Conservation (phyloP, 2,888 invertebrate genomes). For the Metacarcinus magister region DNA sequence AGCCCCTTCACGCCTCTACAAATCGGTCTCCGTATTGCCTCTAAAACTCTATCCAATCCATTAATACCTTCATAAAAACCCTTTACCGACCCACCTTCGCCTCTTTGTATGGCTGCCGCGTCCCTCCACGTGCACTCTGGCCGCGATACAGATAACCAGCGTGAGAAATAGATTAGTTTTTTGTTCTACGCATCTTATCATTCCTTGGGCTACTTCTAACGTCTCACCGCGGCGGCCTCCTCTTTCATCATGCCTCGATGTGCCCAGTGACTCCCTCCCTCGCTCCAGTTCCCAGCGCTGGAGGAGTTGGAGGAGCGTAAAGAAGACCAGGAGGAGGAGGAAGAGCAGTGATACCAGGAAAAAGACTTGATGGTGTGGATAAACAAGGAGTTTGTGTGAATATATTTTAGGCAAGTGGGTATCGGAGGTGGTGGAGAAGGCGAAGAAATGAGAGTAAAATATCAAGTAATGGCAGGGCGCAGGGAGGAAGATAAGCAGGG, state of each 20-base stretch:
- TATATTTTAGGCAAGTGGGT: background rate
- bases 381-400: background rate
- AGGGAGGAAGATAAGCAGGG: background rate
- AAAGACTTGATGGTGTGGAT: background rate
- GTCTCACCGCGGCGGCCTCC: background rate
- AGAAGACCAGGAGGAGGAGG: background rate
- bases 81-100: background rate
- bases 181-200: background rate
- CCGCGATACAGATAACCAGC: background rate
- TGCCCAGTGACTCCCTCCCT: background rate
- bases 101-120: background rate
- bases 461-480: background rate
- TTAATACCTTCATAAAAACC: constrained; percentile 14
- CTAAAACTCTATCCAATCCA: constrained; percentile 21
- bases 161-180: background rate
- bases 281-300: background rate
- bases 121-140: background rate
- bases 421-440: background rate
- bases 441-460: background rate
- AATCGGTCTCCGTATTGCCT: background rate
- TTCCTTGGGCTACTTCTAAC: background rate
- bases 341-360: background rate
- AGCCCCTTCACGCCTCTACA: background rate
- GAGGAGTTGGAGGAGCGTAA: background rate
- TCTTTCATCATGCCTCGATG: background rate